Percentiles rank a stretch among this genome's conserved stretches.
phyloP scores from a whole-genome alignment of 2,888 invertebrate species.

The Xylota segnis region DNA sequence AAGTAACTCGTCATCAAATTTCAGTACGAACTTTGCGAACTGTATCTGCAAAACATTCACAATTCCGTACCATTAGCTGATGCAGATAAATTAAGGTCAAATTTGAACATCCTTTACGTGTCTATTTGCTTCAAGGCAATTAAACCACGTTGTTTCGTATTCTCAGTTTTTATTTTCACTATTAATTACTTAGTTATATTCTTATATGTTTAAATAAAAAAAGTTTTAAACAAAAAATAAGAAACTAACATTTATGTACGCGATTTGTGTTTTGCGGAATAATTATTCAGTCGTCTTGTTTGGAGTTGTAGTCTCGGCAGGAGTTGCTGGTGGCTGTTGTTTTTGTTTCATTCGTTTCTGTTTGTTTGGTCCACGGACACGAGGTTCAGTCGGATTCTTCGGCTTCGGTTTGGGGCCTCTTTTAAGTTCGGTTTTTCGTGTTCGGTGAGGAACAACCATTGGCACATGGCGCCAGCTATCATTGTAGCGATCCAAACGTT shows the following conservation, averaged over 20 bases:
- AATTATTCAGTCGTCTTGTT: conserved; percentile 56
- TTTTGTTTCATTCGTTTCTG: conserved; percentile 60
- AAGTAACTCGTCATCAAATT: too few species aligned
- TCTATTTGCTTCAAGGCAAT: conserved; percentile 53
- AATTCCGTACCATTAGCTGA: too few species aligned
- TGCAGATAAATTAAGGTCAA: too few species aligned
- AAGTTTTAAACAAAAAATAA: conserved; percentile 27
- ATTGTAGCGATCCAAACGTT: conserved; percentile 82
- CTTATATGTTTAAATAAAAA: conserved; percentile 38
- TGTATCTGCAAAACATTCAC: too few species aligned
- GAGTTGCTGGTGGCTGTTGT: background rate
- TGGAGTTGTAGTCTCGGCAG: conserved; percentile 8
- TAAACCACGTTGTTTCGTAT: conserved; percentile 31
- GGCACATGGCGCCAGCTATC: conserved; percentile 83
- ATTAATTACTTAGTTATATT: conserved; percentile 48
- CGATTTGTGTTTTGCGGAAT: background rate
- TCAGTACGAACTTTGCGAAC: too few species aligned
- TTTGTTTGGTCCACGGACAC: conserved; percentile 56
- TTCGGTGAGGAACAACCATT: conserved; percentile 82
- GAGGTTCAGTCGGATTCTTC: conserved; percentile 72
- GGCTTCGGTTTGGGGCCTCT: conserved; percentile 83
- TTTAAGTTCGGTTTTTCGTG: conserved; percentile 83
- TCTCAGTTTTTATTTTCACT: conserved; percentile 56
- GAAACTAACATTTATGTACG: too few species aligned
- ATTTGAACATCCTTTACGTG: too few species aligned